Evolutionary conservation across 2,888 invertebrate species (phyloP), one percentile per base, ranked within the genome.

Genomic region (Trachelus iudaicus): DNA sequence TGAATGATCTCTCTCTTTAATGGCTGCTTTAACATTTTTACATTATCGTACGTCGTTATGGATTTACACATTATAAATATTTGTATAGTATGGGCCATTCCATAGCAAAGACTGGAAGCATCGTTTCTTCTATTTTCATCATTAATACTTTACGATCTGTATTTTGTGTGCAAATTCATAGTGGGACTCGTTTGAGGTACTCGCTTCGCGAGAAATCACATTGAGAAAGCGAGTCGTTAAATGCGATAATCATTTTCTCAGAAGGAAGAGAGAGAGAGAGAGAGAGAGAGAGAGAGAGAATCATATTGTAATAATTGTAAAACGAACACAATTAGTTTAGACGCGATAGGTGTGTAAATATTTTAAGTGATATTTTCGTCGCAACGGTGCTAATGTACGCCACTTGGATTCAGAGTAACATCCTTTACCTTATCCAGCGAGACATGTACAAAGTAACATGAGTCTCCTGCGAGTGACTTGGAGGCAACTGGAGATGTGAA

Each of bases 1-100:
- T 95, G 94, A 94, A 84, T 76, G 23, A 71, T 56, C 56, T 56
- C 56, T 56, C 9, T 56, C 23, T 23, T 56, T 56, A 56, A 56
- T 56, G 23, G 9, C 23, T 56, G 56, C 56, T 56, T 56, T 23
- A 56, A 9, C 56, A 0, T 56, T 56, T 56, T 56, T 56, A 56
- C 23, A 56, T 56, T 56, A 56, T 56, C 56, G 56, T 56, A 56
- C 56, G 2, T 56, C 56, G 23, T 56, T 56, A 56, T 56, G 56
- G 23, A 56, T 56, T 56, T 23, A 56, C 56, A 56, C 56, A 56
- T 40, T 40, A 40, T 56, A 56, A 56, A 56, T 56, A 56, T 56
- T 56, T 56, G 56, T 56, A 56, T 56, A 56, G 56, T 56, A 56
- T 56, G 56, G 56, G 56, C 2, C 23, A 23, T 56, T 56, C 56